Evolutionary conservation across 2,888 invertebrate genomes (phyloP).

Genomic region (Escarpia spicata): DNA sequence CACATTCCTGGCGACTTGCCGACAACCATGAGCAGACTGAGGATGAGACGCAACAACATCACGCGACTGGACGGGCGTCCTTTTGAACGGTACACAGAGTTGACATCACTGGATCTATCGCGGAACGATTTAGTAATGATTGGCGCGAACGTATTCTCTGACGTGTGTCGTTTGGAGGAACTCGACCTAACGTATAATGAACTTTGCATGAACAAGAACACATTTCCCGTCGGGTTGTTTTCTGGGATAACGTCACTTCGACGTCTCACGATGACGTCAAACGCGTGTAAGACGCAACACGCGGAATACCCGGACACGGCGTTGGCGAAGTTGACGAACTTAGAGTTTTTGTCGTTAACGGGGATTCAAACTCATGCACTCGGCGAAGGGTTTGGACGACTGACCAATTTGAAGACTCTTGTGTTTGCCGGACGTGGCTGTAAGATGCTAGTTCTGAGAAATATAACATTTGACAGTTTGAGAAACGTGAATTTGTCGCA

Average conservation of each 20-base stretch:
- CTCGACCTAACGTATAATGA: not conserved
- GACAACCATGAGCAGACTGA: not conserved
- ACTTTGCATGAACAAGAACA: not conserved
- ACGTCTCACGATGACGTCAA: conserved; percentile 13
- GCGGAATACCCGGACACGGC: not conserved
- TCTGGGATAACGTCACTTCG: not conserved
- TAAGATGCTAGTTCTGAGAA: not conserved
- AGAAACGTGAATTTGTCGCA: not conserved
- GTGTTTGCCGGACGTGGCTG: not conserved
- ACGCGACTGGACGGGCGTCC: not conserved
- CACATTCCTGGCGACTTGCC: not conserved
- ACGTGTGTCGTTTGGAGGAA: not conserved
- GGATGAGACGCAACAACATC: not conserved
- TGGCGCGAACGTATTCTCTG: not conserved
- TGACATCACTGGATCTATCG: not conserved
- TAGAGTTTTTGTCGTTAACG: not conserved
- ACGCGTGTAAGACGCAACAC: not conserved
- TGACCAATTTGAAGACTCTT: not conserved
- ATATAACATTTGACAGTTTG: not conserved
- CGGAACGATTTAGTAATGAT: not conserved
- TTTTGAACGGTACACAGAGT: not conserved
- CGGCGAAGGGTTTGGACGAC: not conserved
- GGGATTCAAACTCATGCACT: not conserved
- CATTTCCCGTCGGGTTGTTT: not conserved
- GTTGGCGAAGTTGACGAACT: not conserved